phyloP scores from a whole-genome alignment of 2,888 invertebrate genomes.

The Dicranocentrus wangi region DNA sequence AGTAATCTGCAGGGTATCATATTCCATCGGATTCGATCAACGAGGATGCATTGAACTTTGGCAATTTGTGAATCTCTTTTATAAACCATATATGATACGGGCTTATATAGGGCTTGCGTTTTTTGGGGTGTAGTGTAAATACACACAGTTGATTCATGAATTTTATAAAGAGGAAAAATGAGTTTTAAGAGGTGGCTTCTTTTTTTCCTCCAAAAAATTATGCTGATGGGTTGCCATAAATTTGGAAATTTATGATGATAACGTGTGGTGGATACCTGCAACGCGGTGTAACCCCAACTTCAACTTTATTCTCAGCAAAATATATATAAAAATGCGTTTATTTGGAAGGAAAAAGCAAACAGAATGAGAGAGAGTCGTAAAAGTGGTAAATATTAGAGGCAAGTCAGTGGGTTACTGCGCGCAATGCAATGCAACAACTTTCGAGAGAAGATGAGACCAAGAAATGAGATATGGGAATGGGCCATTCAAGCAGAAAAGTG shows the following conservation, averaged over 20 bases:
- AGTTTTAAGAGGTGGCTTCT: not conserved
- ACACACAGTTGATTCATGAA: not conserved
- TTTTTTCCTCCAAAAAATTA: conserved; percentile 31
- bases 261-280: no score
- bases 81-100: no score
- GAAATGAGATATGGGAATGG: conserved; percentile 22
- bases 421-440: conserved; percentile 1
- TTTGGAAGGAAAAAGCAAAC: not conserved
- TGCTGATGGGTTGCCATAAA: conserved; percentile 51
- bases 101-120: no score
- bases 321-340: not conserved
- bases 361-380: not conserved
- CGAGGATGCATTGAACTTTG: conserved; percentile 26
- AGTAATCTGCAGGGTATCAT: not conserved
- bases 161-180: not conserved
- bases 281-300: no score
- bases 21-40: conserved; percentile 9
- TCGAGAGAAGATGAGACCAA: not conserved
- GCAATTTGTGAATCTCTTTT: conserved; percentile 15
- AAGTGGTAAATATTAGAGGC: no score
- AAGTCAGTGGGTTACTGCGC: conserved; percentile 32
- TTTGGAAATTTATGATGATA: conserved; percentile 60
- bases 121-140: not conserved
- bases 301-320: not conserved
- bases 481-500: not conserved